Conservation (phyloP, 2,113 vertebrate genomes). For the Lophius piscatorius region DNA sequence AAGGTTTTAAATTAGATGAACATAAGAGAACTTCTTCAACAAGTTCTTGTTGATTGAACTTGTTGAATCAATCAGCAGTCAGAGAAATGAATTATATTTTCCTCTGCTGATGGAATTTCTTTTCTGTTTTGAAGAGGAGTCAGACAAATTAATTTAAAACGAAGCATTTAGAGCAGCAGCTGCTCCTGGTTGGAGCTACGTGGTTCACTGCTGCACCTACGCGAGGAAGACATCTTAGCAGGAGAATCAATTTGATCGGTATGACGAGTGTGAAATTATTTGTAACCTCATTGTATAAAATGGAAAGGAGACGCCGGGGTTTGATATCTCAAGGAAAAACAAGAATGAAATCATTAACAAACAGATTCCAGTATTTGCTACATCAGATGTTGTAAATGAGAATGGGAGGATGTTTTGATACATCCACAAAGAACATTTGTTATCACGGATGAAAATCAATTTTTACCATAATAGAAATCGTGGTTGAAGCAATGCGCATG, state of each 20-base stretch:
- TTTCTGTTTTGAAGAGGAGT: too few species aligned
- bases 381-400: conserved; percentile 68
- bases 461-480: conserved; percentile 55
- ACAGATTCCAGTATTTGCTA: conserved; percentile 68
- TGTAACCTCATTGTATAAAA: conserved; percentile 44
- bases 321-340: conserved; percentile 62
- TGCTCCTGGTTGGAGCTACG: too few species aligned
- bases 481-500: conserved; percentile 6
- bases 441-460: conserved; percentile 65
- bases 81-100: too few species aligned
- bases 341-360: conserved; percentile 69
- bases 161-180: too few species aligned
- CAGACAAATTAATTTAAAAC: too few species aligned
- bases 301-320: conserved; percentile 39
- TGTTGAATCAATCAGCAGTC: too few species aligned
- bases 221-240: conserved; percentile 17
- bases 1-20: too few species aligned
- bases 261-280: conserved; percentile 42
- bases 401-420: conserved; percentile 56
- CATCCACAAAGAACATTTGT: conserved; percentile 61
- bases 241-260: conserved; percentile 38
- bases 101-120: too few species aligned
- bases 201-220: background rate
- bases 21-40: too few species aligned
- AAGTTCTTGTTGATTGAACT: too few species aligned